Conservation (phyloP, 2,113 vertebrate genomes). For the Clinocottus analis region DNA sequence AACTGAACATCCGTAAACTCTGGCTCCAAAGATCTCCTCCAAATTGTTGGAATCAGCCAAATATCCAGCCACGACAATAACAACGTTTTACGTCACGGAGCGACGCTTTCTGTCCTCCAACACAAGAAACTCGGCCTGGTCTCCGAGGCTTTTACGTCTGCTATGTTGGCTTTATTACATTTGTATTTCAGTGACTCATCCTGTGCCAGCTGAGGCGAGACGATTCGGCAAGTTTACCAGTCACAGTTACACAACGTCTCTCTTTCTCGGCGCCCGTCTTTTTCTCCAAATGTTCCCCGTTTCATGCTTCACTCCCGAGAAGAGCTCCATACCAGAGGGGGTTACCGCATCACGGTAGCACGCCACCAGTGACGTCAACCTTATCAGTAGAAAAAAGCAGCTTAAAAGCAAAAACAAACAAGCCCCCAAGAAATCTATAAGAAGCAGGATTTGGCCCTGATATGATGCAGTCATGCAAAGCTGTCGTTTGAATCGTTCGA, state of each 20-base stretch:
- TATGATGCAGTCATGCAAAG: slow-evolving; percentile 13
- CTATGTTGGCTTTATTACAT: slow-evolving; percentile 36
- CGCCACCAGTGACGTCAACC: slow-evolving; percentile 3
- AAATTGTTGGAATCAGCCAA: no score
- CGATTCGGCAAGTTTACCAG: slow-evolving; percentile 13
- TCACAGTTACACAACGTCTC: background rate
- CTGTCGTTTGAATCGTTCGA: slow-evolving; percentile 35
- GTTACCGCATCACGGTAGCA: background rate
- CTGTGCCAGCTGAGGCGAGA: slow-evolving; percentile 8
- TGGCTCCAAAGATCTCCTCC: no score
- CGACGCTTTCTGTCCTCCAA: no score
- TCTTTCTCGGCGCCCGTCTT: background rate
- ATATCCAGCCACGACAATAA: no score
- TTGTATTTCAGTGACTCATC: slow-evolving; percentile 50
- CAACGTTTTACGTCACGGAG: no score
- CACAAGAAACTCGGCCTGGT: no score
- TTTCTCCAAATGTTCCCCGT: slow-evolving; percentile 5
- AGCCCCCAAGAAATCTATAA: background rate
- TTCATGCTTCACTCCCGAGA: background rate
- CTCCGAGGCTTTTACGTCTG: slow-evolving; percentile 9
- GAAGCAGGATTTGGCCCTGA: slow-evolving; percentile 3
- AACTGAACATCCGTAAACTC: background rate
- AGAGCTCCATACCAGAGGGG: no score
- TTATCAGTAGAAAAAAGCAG: slow-evolving; percentile 7
- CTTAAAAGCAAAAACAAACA: slow-evolving; percentile 11